Evolutionary conservation across 2,113 vertebrate species (phyloP), one percentile per base, ranked within the genome.

Genomic region (Neodontobutis hainanensis): DNA sequence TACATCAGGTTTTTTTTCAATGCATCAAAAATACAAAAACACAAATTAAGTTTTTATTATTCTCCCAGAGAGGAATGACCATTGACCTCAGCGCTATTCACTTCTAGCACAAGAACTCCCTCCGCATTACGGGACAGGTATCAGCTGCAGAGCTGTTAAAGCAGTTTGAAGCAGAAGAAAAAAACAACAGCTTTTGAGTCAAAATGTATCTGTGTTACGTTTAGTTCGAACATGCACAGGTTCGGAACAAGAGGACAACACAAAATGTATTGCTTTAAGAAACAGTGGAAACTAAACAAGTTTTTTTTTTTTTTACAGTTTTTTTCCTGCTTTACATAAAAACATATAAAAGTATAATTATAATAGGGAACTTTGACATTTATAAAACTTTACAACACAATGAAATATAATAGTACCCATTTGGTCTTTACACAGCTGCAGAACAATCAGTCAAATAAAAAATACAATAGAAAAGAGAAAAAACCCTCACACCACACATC

Each of bases 301-400:
- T 34, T 45, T 66, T 74, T 79, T 80, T 51, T 61, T 65, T 71
- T 78, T 70, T 52, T 64, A 1, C 7, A 42, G 43, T 71, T 11
- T 57, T 69, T 67, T 70, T 61, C 60, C 71, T 70, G 78, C 86
- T 85, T 81, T 87, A 86, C 78, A 89, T 84, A 90, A 88, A 89
- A 91, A 90, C 89, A 90, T 90, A 93, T 71, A 89, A 91, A 91
- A 90, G 86, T 87, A 86, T 70, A 80, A 78, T 89, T 84, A 84
- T 80, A 87, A 88, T 75, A 81, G 52, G 74, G 57, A 82, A 78
- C 79, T 77, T 79, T 59, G 27, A 87, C 83, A 82, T 89, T 83
- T 87, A 88, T 91, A 93, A 92, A 92, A 92, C 75, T 88, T 90
- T 92, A 91, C 91, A 92, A 91, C 85, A 90, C 78, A 83, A 80